Conservation (phyloP, 2,888 invertebrate genomes). For the Dasysyrphus tricinctus region DNA sequence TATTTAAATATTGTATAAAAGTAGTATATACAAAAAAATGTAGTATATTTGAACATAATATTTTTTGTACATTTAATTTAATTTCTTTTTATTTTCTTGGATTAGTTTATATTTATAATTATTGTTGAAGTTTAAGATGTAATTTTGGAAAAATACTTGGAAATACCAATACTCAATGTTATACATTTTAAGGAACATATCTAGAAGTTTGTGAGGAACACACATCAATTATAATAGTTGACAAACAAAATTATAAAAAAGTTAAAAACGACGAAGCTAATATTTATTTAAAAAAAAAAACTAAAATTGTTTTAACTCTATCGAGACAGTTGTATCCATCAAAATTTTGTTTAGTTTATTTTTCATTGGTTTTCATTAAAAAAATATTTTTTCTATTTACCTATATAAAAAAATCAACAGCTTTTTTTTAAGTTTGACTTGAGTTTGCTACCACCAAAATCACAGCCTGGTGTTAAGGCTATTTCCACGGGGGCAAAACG, state of each 20-base stretch:
- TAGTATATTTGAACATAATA: not conserved
- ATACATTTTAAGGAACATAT: constrained; percentile 3
- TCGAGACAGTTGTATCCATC: not conserved
- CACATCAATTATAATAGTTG: constrained; percentile 4
- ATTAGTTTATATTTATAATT: not conserved
- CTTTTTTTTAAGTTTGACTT: no score
- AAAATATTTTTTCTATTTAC: not conserved
- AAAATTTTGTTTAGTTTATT: not conserved
- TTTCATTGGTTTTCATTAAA: not conserved
- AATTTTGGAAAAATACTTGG: not conserved
- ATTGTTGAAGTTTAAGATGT: not conserved
- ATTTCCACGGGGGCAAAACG: no score
- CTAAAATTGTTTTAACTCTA: not conserved
- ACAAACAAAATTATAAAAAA: not conserved
- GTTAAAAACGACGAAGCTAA: not conserved
- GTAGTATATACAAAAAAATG: not conserved
- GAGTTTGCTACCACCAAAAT: no score
- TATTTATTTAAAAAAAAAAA: not conserved
- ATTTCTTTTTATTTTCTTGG: not conserved
- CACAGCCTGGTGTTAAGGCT: no score
- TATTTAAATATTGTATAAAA: not conserved
- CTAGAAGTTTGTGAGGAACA: not conserved
- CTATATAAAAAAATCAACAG: not conserved
- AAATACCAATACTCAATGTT: constrained; percentile 6
- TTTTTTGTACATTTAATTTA: not conserved